Evolutionary conservation across 2,888 invertebrate species (phyloP).

Genomic region (Drosophila parthenogenetica): DNA sequence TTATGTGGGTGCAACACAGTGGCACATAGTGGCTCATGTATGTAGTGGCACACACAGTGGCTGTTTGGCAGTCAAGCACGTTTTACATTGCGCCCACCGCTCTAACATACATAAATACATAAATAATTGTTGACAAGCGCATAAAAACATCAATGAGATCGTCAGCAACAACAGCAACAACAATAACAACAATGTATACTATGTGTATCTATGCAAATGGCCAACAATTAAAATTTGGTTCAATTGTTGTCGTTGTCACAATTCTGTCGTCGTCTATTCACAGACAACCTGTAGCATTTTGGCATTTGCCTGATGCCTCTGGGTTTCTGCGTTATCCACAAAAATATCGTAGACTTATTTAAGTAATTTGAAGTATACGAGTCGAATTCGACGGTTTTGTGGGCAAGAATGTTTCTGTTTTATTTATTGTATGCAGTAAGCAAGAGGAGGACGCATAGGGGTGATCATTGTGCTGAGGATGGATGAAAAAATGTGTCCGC

Average conservation of each 20-base stretch:
- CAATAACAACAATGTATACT: slow-evolving; percentile 1
- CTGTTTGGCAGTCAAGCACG: slow-evolving; percentile 48
- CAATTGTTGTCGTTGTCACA: slow-evolving; percentile 68
- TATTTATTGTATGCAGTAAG: too few relatives aligned
- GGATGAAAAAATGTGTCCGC: too few relatives aligned
- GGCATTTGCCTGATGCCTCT: slow-evolving; percentile 3
- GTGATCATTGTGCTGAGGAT: too few relatives aligned
- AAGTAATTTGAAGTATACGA: too few relatives aligned
- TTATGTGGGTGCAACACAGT: slow-evolving; percentile 70
- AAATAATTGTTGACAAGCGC: slow-evolving; percentile 66
- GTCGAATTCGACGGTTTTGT: too few relatives aligned
- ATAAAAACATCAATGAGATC: slow-evolving; percentile 70
- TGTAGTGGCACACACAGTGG: slow-evolving; percentile 16
- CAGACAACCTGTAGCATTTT: slow-evolving; percentile 49
- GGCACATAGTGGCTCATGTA: slow-evolving; percentile 30
- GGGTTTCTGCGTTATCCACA: slow-evolving; percentile 10
- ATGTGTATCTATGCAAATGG: slow-evolving; percentile 53
- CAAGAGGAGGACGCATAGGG: too few relatives aligned
- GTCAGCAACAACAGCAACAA: slow-evolving; percentile 47
- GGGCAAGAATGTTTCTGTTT: too few relatives aligned
- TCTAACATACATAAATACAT: slow-evolving; percentile 45
- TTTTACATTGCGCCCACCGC: slow-evolving; percentile 43
- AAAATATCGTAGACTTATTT: neutral
- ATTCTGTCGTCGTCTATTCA: slow-evolving; percentile 50
- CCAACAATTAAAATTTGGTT: slow-evolving; percentile 73